phyloP scores from a whole-genome alignment of 2,888 invertebrate genomes.

The Sphaerophoria rueppellii region DNA sequence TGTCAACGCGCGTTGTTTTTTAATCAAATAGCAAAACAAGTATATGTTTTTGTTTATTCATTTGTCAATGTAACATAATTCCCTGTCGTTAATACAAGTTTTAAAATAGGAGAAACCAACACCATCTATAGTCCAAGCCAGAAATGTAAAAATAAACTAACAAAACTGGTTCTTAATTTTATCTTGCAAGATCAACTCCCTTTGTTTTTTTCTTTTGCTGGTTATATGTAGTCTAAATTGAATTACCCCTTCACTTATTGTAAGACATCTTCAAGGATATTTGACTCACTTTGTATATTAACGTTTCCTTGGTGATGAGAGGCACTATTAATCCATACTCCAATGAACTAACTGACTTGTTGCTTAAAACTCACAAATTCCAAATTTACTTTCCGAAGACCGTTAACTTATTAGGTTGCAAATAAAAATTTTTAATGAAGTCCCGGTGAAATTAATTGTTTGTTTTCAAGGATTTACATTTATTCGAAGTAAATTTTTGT shows the following conservation, averaged over 20 bases:
- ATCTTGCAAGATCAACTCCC: conserved; percentile 14
- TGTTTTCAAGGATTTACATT: too few species aligned
- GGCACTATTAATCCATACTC: conserved; percentile 64
- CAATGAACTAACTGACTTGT: conserved; percentile 18
- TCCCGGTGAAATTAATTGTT: too few species aligned
- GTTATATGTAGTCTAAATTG: not conserved
- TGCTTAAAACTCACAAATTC: too few species aligned
- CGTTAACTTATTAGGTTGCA: too few species aligned
- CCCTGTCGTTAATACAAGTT: conserved; percentile 17
- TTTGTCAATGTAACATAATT: conserved; percentile 43
- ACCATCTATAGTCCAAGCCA: conserved; percentile 35
- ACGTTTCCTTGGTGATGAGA: not conserved
- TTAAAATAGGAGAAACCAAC: conserved; percentile 44
- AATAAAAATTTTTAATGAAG: too few species aligned
- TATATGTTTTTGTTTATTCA: conserved; percentile 39
- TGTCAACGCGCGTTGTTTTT: not conserved
- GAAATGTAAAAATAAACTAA: conserved; percentile 29
- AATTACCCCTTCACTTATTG: conserved; percentile 19
- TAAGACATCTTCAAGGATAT: conserved; percentile 39
- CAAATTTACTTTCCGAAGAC: too few species aligned
- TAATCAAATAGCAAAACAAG: conserved; percentile 22
- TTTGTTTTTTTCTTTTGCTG: not conserved
- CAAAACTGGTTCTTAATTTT: conserved; percentile 64
- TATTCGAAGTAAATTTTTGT: not conserved
- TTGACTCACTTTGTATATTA: conserved; percentile 40